These are phyloP conservation scores for Penaeus vannamei DNA, from an alignment of 1,140 invertebrate genomes.

Conservation along the genomic window DNA sequence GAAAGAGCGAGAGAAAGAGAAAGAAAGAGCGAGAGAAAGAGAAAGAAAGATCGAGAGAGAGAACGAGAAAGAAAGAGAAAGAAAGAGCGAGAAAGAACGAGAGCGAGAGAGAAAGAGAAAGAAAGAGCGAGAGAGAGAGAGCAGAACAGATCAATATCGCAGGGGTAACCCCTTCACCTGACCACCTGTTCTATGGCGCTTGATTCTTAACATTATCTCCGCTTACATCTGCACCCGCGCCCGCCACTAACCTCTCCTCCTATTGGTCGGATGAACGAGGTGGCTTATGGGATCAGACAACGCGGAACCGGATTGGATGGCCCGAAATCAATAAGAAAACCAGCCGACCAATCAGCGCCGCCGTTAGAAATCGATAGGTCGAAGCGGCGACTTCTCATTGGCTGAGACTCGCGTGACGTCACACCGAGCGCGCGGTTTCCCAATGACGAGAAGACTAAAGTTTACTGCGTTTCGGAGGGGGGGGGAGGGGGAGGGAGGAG, in stretches of 20 bases:
- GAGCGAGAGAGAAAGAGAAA: background rate
- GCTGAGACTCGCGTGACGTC: conserved; percentile 52
- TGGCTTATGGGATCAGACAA: conserved; percentile 57
- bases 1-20: too few species aligned
- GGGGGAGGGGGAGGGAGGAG: background rate
- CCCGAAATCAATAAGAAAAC: conserved; percentile 56
- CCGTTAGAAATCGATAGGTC: conserved; percentile 59
- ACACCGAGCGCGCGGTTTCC: conserved; percentile 49
- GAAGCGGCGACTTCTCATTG: conserved; percentile 50
- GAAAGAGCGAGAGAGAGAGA: conserved; percentile 1
- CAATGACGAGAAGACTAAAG: conserved; percentile 45
- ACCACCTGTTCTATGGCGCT: conserved; percentile 26
- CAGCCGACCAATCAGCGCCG: conserved; percentile 48
- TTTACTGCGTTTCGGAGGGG: too few species aligned
- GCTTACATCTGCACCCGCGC: conserved; percentile 53
- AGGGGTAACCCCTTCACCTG: conserved; percentile 49
- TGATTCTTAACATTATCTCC: conserved; percentile 55
- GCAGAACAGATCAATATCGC: conserved; percentile 38
- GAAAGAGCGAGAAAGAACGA: too few species aligned
- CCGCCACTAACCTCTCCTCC: conserved; percentile 38
- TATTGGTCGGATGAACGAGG: conserved; percentile 48
- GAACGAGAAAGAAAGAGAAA: too few species aligned
- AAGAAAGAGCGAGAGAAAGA: background rate
- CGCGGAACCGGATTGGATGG: conserved; percentile 41
- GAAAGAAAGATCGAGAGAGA: background rate